A percentile compares a stretch with the other conserved stretches of the same genome.
These are phyloP conservation scores for Styela clava DNA, from an alignment of 23 tunicate species.

Conservation along the genomic window DNA sequence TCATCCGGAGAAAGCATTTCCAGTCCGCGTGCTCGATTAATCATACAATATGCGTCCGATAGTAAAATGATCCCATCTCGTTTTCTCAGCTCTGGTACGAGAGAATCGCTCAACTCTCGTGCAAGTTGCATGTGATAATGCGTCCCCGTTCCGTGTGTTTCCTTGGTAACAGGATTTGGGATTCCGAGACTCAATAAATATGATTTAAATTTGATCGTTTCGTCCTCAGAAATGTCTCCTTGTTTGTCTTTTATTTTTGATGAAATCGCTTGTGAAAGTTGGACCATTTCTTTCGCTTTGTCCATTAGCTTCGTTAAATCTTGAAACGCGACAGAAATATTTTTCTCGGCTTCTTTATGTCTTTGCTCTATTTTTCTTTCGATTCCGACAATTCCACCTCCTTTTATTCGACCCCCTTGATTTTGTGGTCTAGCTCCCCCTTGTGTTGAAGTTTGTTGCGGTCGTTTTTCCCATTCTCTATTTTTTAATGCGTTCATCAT, in stretches of 20 bases:
- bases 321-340: constrained; percentile 85
- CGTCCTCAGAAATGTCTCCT: constrained; percentile 95
- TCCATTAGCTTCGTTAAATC: constrained; percentile 81
- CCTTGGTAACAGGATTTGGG: constrained; percentile 91
- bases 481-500: constrained; percentile 49
- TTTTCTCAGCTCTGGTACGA: constrained; percentile 29
- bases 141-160: constrained; percentile 86
- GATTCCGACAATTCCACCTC: constrained; percentile 78
- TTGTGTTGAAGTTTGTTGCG: not conserved
- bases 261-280: constrained; percentile 53
- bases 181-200: constrained; percentile 87
- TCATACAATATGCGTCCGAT: constrained; percentile 82
- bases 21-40: constrained; percentile 90
- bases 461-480: not conserved
- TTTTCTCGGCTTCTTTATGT: constrained; percentile 40
- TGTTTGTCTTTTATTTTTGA: constrained; percentile 87
- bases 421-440: not conserved
- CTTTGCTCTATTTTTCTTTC: constrained; percentile 70
- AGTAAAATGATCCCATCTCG: constrained; percentile 77
- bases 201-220: constrained; percentile 90
- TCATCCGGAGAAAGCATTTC: constrained; percentile 92
- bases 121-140: constrained; percentile 95
- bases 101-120: constrained; percentile 47
- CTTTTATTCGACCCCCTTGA: constrained; percentile 28
- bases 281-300: constrained; percentile 95